phyloP scores from a whole-genome alignment of 2,113 vertebrate genomes.

The Melanostigma gelatinosum region DNA sequence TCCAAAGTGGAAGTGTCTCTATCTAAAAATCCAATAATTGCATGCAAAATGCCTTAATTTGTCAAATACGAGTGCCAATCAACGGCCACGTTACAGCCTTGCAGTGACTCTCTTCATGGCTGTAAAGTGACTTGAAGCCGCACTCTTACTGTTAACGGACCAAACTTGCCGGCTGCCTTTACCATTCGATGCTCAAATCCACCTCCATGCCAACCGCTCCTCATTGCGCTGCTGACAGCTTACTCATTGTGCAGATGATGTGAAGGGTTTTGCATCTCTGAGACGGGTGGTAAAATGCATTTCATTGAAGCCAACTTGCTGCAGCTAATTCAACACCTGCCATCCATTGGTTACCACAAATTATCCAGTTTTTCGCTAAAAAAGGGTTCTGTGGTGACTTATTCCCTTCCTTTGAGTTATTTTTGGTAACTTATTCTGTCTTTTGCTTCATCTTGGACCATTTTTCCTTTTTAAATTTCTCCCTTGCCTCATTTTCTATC shows the following conservation, averaged over 20 bases:
- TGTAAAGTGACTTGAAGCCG: constrained; percentile 25
- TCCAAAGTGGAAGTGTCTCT: constrained; percentile 14
- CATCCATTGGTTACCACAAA: constrained; percentile 55
- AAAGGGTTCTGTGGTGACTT: not conserved
- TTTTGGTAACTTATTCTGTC: constrained; percentile 45
- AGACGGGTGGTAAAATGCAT: not conserved
- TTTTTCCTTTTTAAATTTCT: not conserved
- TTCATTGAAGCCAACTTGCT: constrained; percentile 17
- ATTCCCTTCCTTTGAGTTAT: not conserved
- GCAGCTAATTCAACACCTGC: constrained; percentile 28
- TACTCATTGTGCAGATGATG: constrained; percentile 32
- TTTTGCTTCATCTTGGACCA: constrained; percentile 16
- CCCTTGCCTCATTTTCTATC: not conserved
- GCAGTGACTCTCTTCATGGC: constrained; percentile 1
- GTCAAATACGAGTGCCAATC: constrained; percentile 21
- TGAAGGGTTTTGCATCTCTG: constrained; percentile 31
- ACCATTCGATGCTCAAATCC: constrained; percentile 8
- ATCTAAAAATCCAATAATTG: constrained; percentile 6
- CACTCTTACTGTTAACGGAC: constrained; percentile 30
- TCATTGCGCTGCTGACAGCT: constrained; percentile 32
- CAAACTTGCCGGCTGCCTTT: constrained; percentile 28
- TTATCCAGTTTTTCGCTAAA: constrained; percentile 9
- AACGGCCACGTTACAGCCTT: constrained; percentile 12
- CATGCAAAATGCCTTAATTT: constrained; percentile 34
- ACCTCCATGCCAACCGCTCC: constrained; percentile 28